These are phyloP conservation scores for Neoaliturus tenellus DNA, from an alignment of 2,888 invertebrate species.

Conservation along the genomic window DNA sequence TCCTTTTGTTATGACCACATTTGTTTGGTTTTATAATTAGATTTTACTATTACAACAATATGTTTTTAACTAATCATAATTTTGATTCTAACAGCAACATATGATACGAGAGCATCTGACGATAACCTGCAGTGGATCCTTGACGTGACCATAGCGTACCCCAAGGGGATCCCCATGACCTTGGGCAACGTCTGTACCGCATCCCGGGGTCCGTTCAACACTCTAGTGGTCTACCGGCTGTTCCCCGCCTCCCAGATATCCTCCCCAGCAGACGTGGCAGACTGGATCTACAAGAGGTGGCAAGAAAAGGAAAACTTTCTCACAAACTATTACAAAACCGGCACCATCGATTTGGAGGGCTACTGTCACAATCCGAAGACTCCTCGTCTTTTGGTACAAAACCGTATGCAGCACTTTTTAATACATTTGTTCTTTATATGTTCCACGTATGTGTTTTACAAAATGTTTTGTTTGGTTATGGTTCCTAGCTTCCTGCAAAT, in stretches of 20 bases:
- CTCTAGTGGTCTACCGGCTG: neutral
- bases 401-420: neutral
- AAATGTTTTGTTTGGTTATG: neutral
- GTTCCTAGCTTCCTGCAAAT: neutral
- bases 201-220: neutral
- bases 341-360: neutral
- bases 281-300: neutral
- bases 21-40: too few species aligned
- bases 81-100: neutral
- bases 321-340: neutral
- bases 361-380: neutral
- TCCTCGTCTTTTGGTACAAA: neutral
- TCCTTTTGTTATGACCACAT: too few species aligned
- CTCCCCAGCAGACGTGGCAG: neutral
- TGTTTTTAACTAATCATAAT: too few species aligned
- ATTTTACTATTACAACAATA: too few species aligned
- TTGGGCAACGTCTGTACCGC: neutral
- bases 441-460: neutral
- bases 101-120: neutral
- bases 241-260: neutral
- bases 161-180: neutral
- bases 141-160: neutral
- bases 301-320: neutral
- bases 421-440: neutral
- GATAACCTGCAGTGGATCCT: neutral